Percentiles rank a stretch among this genome's conserved stretches.
These are phyloP conservation scores for Drosophila mojavensis DNA, from an alignment of 1,140 invertebrate species.

Conservation along the genomic window DNA sequence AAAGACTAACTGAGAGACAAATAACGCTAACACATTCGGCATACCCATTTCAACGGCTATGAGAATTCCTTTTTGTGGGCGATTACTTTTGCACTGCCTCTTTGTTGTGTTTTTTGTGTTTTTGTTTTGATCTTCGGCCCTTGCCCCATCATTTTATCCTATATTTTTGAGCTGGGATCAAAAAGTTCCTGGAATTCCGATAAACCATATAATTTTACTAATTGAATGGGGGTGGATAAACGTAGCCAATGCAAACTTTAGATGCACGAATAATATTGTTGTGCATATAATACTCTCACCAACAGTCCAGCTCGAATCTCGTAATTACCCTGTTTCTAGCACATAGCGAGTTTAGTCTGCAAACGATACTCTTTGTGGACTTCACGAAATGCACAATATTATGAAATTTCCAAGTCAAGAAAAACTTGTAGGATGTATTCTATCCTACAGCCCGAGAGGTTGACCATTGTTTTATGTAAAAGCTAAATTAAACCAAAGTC, in stretches of 20 bases:
- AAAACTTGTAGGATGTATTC: no score
- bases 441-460: no score
- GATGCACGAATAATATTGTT: constrained; percentile 14
- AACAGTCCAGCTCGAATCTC: background rate
- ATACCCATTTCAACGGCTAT: constrained; percentile 62
- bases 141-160: constrained; percentile 72
- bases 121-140: constrained; percentile 78
- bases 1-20: constrained; percentile 47
- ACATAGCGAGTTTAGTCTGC: background rate
- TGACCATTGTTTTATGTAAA: no score
- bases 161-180: constrained; percentile 66
- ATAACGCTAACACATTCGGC: constrained; percentile 71
- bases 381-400: no score
- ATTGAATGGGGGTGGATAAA: constrained; percentile 81
- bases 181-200: constrained; percentile 71
- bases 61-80: constrained; percentile 76
- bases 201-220: constrained; percentile 81
- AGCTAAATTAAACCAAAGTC: no score
- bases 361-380: no score
- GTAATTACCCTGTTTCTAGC: background rate
- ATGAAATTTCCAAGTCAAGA: no score
- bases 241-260: constrained; percentile 51
- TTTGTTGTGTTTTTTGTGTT: constrained; percentile 65
- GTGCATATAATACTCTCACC: constrained; percentile 15
- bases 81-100: constrained; percentile 75